These are phyloP conservation scores for roundworm (Caenorhabditis elegans) DNA, from an alignment of 1,140 invertebrate species.

Conservation along the genomic window WBcel235 BX284604.4:6030001-6030500, in stretches of 20 bases:
- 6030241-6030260: slow-evolving; percentile 28
- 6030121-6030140: slow-evolving; percentile 59
- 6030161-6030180: slow-evolving; percentile 57
- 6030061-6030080: slow-evolving; percentile 34
- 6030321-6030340: slow-evolving; percentile 64
- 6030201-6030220: slow-evolving; percentile 43
- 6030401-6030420: neutral
- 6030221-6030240: slow-evolving; percentile 48
- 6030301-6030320: slow-evolving; percentile 38
- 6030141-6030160: slow-evolving; percentile 51
- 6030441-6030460: slow-evolving; percentile 34
- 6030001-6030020: too few species aligned
- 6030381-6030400: neutral
- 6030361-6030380: slow-evolving; percentile 41
- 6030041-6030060: too few species aligned
- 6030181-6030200: slow-evolving; percentile 44
- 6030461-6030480: slow-evolving; percentile 26
- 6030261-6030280: slow-evolving; percentile 21
- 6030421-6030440: slow-evolving; percentile 33
- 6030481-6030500: slow-evolving; percentile 37
- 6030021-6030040: too few species aligned
- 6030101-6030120: slow-evolving; percentile 53
- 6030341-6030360: slow-evolving; percentile 56
- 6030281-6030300: slow-evolving; percentile 35
- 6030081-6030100: slow-evolving; percentile 46